Percentiles rank a stretch among this genome's conserved stretches.
These are phyloP conservation scores for Callopanchax toddi DNA, from an alignment of 2,113 vertebrate species.

Conservation along the genomic window DNA sequence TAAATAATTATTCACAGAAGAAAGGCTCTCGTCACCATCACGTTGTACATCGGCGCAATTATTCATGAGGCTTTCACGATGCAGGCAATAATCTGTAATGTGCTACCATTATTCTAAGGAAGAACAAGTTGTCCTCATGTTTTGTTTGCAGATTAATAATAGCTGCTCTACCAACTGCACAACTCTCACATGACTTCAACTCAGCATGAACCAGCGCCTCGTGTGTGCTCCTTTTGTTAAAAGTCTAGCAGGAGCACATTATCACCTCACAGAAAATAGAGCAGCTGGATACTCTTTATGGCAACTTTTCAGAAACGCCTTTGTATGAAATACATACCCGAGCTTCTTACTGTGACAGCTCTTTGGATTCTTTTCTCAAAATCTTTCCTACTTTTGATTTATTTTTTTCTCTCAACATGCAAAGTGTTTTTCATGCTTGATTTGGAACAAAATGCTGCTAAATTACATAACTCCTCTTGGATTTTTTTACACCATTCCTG, in stretches of 20 bases:
- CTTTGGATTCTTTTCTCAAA: background rate
- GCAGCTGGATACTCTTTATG: slow-evolving; percentile 29
- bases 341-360: background rate
- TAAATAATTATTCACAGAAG: slow-evolving; percentile 52
- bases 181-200: slow-evolving; percentile 34
- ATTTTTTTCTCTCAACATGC: slow-evolving; percentile 22
- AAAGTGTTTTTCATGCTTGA: slow-evolving; percentile 21
- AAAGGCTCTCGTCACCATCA: slow-evolving; percentile 21
- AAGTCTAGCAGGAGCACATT: slow-evolving; percentile 18
- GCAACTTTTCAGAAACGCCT: slow-evolving; percentile 38
- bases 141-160: slow-evolving; percentile 46
- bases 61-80: slow-evolving; percentile 44
- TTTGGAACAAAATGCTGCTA: background rate
- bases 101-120: slow-evolving; percentile 30
- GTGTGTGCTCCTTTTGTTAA: slow-evolving; percentile 26
- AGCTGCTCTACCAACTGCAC: slow-evolving; percentile 28
- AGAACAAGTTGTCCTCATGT: slow-evolving; percentile 21
- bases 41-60: slow-evolving; percentile 38
- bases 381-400: slow-evolving; percentile 19
- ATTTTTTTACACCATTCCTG: slow-evolving; percentile 30
- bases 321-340: slow-evolving; percentile 4
- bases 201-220: slow-evolving; percentile 29
- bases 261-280: slow-evolving; percentile 33
- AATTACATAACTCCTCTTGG: slow-evolving; percentile 28
- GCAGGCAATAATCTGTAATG: slow-evolving; percentile 43